Evolutionary conservation across 2,113 vertebrate species (phyloP), one percentile per base, ranked within the genome.

Genomic region (Centropus bengalensis): DNA sequence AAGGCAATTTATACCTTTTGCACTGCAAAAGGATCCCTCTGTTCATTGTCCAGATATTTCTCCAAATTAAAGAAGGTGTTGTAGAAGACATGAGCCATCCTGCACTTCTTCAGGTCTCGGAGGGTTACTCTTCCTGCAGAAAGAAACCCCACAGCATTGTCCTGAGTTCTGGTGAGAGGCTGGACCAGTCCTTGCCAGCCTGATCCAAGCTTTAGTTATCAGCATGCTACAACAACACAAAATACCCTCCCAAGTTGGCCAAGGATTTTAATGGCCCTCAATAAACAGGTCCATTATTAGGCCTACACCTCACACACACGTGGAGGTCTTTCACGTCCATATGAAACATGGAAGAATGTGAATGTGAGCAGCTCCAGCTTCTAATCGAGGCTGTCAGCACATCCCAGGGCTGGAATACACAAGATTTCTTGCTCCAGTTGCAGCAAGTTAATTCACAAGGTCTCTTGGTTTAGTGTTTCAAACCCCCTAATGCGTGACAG

Each of bases 61-160:
- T 99, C 99, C 95, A 99, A 97, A 96, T 99, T 99, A 96, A 99
- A 99, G 98, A 99, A 99, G 49, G 99, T 99, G 97, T 99, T 99
- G 60, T 99, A 99, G 97, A 99, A 99, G 79, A 99, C 99, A 86
- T 99, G 99, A 88, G 99, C 99, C 99, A 99, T 99, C 95, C 98
- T 97, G 97, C 99, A 99, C 82, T 97, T 98, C 97, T 99, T 99
- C 97, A 99, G 97, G 91, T 99, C 99, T 90, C 98, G 94, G 22
- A 99, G 97, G 28, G 98, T 99, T 93, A 99, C 99, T 97, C 98
- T 99, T 93, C 99, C 99, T 99, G 84, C 15, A 91, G 58, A 66
- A 84, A 94, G 95, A 19, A 12, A 0, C 1, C 3, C 20, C 23
- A 88, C 17, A 19, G 14, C 87, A 51, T 71, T 91, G 66, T 63